Conservation (phyloP, 2,888 invertebrate genomes). For the Agrotis segetum region DNA sequence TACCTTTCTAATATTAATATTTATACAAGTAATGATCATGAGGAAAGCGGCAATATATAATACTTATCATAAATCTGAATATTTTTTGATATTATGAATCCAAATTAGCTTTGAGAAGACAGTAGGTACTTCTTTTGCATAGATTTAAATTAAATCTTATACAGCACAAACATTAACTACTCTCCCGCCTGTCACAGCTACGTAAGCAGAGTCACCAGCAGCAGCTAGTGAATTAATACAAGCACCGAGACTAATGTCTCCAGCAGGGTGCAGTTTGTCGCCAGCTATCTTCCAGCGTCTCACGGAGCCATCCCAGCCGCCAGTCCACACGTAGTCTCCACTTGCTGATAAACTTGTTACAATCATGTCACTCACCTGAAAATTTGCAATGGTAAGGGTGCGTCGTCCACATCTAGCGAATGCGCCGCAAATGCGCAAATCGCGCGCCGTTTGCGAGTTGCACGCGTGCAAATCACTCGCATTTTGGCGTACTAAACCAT, state of each 20-base stretch:
- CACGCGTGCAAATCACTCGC: no score
- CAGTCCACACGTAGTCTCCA: slow-evolving; percentile 88
- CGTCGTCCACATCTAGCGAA: no score
- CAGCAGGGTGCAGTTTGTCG: slow-evolving; percentile 78
- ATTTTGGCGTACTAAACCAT: no score
- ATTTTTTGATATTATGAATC: no score
- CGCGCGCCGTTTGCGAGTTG: no score
- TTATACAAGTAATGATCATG: no score
- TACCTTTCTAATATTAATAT: no score
- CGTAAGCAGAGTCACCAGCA: slow-evolving; percentile 72
- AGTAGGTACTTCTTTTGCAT: no score
- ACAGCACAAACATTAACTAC: slow-evolving; percentile 56
- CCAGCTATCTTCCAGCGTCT: slow-evolving; percentile 81
- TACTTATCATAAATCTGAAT: no score
- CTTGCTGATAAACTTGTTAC: slow-evolving; percentile 86
- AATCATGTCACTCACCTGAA: slow-evolving; percentile 87
- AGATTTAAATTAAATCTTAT: slow-evolving; percentile 3
- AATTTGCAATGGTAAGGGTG: not conserved
- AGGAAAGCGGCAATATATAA: no score
- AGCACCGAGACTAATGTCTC: slow-evolving; percentile 80
- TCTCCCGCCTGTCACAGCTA: slow-evolving; percentile 77
- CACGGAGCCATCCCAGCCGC: slow-evolving; percentile 90
- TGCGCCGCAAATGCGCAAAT: no score
- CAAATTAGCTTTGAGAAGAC: no score
- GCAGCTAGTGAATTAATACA: slow-evolving; percentile 83